These are phyloP conservation scores for Callosobruchus maculatus DNA, from an alignment of 2,888 invertebrate genomes.

Conservation along the genomic window DNA sequence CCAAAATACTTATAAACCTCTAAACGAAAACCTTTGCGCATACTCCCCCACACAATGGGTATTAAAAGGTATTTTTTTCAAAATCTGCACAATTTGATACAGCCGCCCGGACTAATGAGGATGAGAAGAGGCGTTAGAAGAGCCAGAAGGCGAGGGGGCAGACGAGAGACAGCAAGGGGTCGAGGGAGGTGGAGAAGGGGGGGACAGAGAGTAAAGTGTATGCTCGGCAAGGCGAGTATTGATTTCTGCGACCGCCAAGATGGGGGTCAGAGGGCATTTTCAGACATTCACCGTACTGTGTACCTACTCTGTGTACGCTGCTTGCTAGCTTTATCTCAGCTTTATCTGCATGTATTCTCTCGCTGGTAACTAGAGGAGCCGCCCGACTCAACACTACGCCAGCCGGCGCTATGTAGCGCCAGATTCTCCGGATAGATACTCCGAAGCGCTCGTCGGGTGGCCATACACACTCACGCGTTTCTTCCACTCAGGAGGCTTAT, in stretches of 20 bases:
- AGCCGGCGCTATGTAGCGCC: neutral
- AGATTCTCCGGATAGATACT: neutral
- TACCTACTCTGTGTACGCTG: neutral
- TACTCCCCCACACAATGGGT: too few species aligned
- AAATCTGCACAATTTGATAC: neutral
- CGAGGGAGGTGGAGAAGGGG: neutral
- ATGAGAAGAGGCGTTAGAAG: neutral
- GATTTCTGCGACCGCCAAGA: constrained; percentile 47
- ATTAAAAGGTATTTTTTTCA: too few species aligned
- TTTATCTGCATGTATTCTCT: neutral
- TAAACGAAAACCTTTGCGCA: too few species aligned
- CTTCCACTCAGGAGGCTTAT: too few species aligned
- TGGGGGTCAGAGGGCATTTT: constrained; percentile 47
- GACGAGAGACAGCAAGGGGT: neutral
- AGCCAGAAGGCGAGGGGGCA: neutral
- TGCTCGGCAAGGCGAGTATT: constrained; percentile 41
- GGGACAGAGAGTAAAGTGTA: neutral
- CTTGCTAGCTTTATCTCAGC: neutral
- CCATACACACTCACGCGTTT: neutral
- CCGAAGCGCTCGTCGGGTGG: neutral
- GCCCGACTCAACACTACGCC: neutral
- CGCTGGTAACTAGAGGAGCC: neutral
- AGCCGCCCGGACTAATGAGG: neutral
- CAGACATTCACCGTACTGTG: constrained; percentile 1
- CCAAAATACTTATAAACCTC: too few species aligned